Base-by-base conservation (phyloP, 2,113 vertebrate genomes). In the Nothobranchius furzeri region DNA sequence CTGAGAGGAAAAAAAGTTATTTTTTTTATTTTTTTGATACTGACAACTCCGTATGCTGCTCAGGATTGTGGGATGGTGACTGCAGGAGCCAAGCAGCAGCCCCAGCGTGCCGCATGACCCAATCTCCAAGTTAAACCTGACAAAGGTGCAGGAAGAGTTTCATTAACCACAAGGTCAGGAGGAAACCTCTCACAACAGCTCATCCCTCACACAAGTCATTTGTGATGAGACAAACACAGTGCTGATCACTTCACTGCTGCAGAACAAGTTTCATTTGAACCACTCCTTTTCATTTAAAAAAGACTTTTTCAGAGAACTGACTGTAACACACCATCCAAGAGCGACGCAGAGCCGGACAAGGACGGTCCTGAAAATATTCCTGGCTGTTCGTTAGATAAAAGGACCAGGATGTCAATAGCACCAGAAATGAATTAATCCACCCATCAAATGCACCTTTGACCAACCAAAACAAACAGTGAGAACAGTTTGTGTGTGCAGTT, bases 131-230 rank as follows among this genome's bases (percentile, higher is more conserved):
- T 82, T 89, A 82, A 83, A 90, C 84, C 80, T 84, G 75, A 88
- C 89, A 92, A 89, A 89, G 88, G 89, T 88, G 88, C 78, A 68
- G 85, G 85, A 89, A 85, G 81, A 84, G 80, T 89, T 92, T 91
- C 83, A 91, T 90, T 91, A 89, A 90, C 88, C 68, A 48, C 79
- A 57, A 79, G 90, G 87, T 89, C 86, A 87, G 75, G 76, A 68
- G 70, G 79, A 83, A 85, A 76, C 61, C 62, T 73, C 76, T 79
- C 73, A 68, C 68, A 78, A 73, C 68, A 53, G 71, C 63, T 76
- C 59, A 59, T 78, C 59, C 51, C 20, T 54, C 63, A 13, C 63
- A 58, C 59, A 53, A 40, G 46, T 65, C 57, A 11, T 75, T 64
- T 58, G 61, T 53, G 60, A 74, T 43, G 70, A 68, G 49, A 55